Evolutionary conservation across 2,113 vertebrate species (phyloP).

Genomic region (Pelecanoides urinatrix): DNA sequence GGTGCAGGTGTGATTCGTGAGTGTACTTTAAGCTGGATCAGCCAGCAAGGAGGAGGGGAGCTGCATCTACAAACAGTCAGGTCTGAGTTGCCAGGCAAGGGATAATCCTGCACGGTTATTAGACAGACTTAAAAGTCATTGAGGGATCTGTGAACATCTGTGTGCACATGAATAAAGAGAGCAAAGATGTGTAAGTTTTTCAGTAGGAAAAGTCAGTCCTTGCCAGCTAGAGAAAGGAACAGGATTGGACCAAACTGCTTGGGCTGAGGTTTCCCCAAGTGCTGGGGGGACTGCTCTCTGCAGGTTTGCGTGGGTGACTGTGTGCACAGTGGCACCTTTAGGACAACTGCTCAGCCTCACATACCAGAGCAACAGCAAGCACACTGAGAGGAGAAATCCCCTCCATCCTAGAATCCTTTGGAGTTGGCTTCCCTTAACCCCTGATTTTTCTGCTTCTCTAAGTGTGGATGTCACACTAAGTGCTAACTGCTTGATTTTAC

Average conservation of each 20-base stretch:
- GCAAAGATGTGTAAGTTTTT: fast-evolving
- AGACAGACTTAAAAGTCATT: too few relatives aligned
- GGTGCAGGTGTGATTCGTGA: fast-evolving
- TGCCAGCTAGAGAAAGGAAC: background rate
- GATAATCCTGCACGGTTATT: background rate
- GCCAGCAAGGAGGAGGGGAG: background rate
- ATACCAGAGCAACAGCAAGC: background rate
- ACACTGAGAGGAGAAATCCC: background rate
- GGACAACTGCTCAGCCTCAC: background rate
- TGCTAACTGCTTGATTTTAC: background rate
- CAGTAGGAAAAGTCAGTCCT: background rate
- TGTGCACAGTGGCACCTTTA: background rate
- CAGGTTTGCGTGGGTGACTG: fast-evolving
- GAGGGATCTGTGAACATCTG: background rate
- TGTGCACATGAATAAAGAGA: background rate
- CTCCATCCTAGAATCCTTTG: background rate
- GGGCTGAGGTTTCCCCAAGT: too few relatives aligned
- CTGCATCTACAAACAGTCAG: background rate
- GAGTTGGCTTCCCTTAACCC: background rate
- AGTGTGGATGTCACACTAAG: background rate
- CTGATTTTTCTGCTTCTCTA: background rate
- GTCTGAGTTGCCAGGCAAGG: background rate
- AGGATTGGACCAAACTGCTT: background rate
- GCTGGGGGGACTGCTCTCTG: background rate
- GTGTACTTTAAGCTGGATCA: background rate